Conservation (phyloP, 2,888 invertebrate genomes). For the Gastrophysa polygoni region DNA sequence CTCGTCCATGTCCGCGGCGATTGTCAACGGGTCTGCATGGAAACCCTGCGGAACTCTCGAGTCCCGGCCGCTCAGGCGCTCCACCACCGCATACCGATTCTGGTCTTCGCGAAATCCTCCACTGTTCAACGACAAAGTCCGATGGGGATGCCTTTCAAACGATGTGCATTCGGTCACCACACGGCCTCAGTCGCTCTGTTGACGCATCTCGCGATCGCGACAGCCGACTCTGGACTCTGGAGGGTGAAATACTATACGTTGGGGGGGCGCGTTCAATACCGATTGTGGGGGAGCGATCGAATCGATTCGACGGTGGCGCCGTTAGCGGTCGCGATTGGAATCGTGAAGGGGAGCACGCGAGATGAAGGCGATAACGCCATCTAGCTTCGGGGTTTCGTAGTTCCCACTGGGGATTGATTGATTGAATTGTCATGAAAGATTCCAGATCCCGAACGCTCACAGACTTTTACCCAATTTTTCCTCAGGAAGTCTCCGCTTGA, state of each 20-base stretch:
- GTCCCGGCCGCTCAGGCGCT: constrained; percentile 53
- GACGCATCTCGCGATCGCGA: not conserved
- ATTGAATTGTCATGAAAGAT: too few relatives aligned
- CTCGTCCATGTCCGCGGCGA: constrained; percentile 38
- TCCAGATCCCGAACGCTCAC: too few relatives aligned
- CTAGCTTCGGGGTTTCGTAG: not conserved
- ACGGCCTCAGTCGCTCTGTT: constrained; percentile 17
- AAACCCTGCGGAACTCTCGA: constrained; percentile 42
- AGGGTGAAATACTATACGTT: constrained; percentile 52
- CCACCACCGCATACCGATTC: constrained; percentile 49
- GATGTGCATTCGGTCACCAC: constrained; percentile 6
- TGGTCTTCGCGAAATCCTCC: constrained; percentile 48
- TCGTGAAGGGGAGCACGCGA: not conserved
- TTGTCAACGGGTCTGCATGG: constrained; percentile 38
- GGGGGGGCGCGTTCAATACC: constrained; percentile 51
- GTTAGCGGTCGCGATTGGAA: not conserved
- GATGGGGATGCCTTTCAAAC: constrained; percentile 9
- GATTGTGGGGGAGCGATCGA: constrained; percentile 38
- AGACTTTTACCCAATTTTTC: too few relatives aligned
- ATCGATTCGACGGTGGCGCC: constrained; percentile 28
- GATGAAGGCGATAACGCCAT: not conserved
- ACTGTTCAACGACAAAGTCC: constrained; percentile 51
- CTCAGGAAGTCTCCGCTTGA: too few relatives aligned
- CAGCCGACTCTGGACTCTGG: constrained; percentile 15
- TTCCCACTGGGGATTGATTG: too few relatives aligned